Evolutionary conservation across 2,888 invertebrate genomes (phyloP), one percentile per base, ranked within the genome.

Genomic region (Idaea biselata): DNA sequence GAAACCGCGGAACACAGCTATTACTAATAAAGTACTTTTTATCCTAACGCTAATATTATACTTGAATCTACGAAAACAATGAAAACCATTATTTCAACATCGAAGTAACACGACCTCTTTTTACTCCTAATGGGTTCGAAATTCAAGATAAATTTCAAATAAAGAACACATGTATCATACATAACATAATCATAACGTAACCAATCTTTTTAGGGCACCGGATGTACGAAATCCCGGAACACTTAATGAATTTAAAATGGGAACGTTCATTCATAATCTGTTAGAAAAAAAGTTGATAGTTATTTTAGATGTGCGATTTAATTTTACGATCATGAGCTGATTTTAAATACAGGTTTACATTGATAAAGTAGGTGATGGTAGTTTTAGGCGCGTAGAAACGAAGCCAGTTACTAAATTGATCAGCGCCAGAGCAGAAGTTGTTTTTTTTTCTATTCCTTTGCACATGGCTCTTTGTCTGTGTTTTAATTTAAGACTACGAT

Each of bases 121-220:
- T 14, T 14, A 44, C 8, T 14, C 44, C 6, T 44, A 44, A 44
- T 44, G 44, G 14, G 11, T 44, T 44, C 44, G 44, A 44, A 44
- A 44, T 14, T 14, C 44, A 14, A 44, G 44, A 44, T 44, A 44
- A 44, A 14, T 11, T 44, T 44, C 44, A 44, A 44, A 44, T 56
- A 56, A 56, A 6, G 56, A 18, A 56, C 17, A 56, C 56, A 56
- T 56, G 56, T 7, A 17, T 17, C 18, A 18, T n/a, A n/a, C n/a
- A n/a, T n/a, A n/a, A n/a, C n/a, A n/a, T 55, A 55, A 55, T 44
- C 62, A 65, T 55, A 65, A 59, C 61, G 61, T 60, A 55, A 31
- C 11, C 59, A 56, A 68, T 66, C 63, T 64, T 69, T 67, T 67
- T 60, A 58, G 18, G 61, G 62, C 67, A 68, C 63, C 68, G 69